Base-by-base conservation (phyloP, 2,888 invertebrate genomes). In the Diaphora mendica region DNA sequence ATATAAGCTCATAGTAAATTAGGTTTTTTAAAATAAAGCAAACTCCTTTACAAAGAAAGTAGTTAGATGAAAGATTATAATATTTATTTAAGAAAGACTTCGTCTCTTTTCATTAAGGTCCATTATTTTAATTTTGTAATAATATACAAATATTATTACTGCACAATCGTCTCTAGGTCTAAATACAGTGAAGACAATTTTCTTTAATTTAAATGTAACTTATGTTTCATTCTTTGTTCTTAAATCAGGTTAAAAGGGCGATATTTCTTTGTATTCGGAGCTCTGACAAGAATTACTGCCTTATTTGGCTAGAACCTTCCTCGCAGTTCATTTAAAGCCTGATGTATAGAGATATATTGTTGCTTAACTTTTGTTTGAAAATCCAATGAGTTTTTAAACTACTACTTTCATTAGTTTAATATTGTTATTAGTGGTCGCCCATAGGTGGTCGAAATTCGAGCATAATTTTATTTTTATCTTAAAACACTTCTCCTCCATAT, bases 211-310 rank as follows among this genome's bases (percentile, higher is more conserved):
- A 55, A 77, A 76, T 76, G 73, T 71, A 66, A 59, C 3, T 70
- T 72, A 73, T 68, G 64, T 68, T 68, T 72, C 76, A 82, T 71
- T 73, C 74, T 78, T 77, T 71, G 75, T 79, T 73, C 71, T 67
- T 84, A 76, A 83, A 83, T 83, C 84, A 82, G 76, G 79, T 79
- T 80, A 79, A 83, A 84, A 84, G 82, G 77, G 70, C 77, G 71
- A 78, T 80, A 80, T 77, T 75, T 82, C 78, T 80, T 78, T 80
- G 65, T 76, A 81, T 79, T 75, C 78, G 23, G n/a, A 64, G 71
- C 72, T 79, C 70, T 71, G 78, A 77, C 77, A 83, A 78, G 80
- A 83, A 73, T 78, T 78, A 80, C 73, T 77, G 64, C 68, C 71
- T 74, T 75, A 77, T 74, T 79, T 76, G 71, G 33, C 73, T 59